Evolutionary conservation across 2,888 invertebrate species (phyloP).

Genomic region (Andrena chrysosceles): DNA sequence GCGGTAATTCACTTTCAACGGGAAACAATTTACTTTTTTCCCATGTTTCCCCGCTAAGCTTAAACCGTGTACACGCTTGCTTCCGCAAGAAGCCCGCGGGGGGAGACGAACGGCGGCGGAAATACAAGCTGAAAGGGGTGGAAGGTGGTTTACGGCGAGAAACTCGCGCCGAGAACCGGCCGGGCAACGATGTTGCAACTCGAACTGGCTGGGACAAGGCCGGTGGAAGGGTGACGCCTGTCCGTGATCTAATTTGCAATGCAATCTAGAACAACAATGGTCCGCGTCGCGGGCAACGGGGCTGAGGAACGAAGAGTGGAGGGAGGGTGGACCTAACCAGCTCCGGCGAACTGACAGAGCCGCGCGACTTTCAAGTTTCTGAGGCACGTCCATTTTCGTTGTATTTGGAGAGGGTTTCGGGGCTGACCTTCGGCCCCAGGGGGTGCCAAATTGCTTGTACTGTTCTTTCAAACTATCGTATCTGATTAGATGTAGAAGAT

Average conservation of each 20-base stretch:
- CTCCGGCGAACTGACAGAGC: constrained; percentile 50
- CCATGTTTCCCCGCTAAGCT: constrained; percentile 3
- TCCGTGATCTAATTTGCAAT: constrained; percentile 75
- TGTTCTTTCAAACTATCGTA: background rate
- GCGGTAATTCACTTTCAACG: constrained; percentile 23
- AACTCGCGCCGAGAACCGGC: constrained; percentile 34
- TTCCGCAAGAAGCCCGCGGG: constrained; percentile 9
- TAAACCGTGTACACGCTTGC: constrained; percentile 27
- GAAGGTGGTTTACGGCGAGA: constrained; percentile 40
- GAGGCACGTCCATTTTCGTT: constrained; percentile 26
- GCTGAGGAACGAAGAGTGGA: constrained; percentile 37
- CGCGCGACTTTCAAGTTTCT: constrained; percentile 58
- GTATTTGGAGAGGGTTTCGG: constrained; percentile 16
- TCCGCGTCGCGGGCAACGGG: constrained; percentile 45
- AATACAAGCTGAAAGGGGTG: constrained; percentile 29
- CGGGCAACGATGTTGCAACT: constrained; percentile 53
- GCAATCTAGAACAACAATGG: constrained; percentile 76
- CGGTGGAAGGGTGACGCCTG: constrained; percentile 50
- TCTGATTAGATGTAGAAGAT: background rate
- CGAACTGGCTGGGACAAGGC: constrained; percentile 30
- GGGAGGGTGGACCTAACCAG: constrained; percentile 38
- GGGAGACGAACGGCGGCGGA: constrained; percentile 2
- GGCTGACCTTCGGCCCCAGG: background rate
- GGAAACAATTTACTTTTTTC: constrained; percentile 48
- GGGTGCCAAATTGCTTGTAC: background rate